A percentile compares a stretch with the other conserved stretches of the same genome.
Evolutionary conservation across 2,113 vertebrate genomes (phyloP).

Genomic region (Motacilla alba): DNA sequence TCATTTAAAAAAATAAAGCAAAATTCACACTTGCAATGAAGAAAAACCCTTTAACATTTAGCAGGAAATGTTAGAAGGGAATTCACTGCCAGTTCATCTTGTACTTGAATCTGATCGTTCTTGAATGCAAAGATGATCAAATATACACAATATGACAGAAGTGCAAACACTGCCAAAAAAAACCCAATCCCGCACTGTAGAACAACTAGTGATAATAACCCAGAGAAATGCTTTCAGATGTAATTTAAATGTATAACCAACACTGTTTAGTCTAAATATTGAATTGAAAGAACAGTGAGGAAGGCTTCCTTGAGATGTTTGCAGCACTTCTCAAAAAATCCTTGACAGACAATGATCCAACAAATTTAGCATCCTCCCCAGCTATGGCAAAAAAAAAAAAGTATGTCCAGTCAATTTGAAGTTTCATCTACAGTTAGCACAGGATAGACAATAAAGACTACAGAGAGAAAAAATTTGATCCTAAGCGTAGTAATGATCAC

Average conservation of each 20-base stretch:
- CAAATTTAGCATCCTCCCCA: neutral
- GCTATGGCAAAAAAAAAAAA: neutral
- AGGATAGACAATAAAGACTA: neutral
- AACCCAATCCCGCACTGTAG: neutral
- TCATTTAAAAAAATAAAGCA: neutral
- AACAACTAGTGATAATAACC: neutral
- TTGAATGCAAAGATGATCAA: constrained; percentile 35
- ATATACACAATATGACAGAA: neutral
- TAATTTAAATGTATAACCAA: neutral
- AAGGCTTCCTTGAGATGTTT: neutral
- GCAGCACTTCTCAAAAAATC: neutral
- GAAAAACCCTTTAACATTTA: constrained; percentile 34
- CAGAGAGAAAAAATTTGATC: neutral
- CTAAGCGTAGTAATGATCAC: constrained; percentile 5
- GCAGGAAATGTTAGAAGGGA: constrained; percentile 25
- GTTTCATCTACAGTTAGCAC: neutral
- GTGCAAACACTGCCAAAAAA: neutral
- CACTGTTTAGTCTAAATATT: neutral
- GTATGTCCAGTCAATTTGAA: neutral
- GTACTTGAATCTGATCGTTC: neutral
- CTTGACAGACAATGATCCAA: neutral
- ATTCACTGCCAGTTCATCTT: constrained; percentile 36
- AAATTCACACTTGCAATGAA: constrained; percentile 23
- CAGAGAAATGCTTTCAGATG: neutral
- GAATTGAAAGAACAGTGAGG: neutral